Base-by-base conservation (phyloP, 2,888 invertebrate genomes). In the Phengaris arion region DNA sequence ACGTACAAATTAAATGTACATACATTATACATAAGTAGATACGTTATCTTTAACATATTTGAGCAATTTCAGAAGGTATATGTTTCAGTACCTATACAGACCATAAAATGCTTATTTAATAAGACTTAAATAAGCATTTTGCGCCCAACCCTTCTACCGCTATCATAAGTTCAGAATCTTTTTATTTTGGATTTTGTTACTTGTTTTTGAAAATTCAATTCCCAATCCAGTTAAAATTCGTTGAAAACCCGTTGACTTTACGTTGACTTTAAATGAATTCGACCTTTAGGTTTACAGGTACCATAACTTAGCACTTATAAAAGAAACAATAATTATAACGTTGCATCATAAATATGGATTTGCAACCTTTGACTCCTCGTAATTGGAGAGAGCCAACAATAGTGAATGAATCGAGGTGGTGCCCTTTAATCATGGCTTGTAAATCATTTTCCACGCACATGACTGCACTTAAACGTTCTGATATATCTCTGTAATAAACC, bases 321-420 rank as follows among this genome's bases (percentile, higher is more conserved):
- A 72, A 51, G 51, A 82, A 81, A 80, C 79, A 82, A 84, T 87
- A 87, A 90, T 90, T 90, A 89, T 82, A 79, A 78, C 80, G 80
- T 78, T 81, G 81, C 13, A 35, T 64, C 80, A 87, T 90, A 89
- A 89, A 90, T 83, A 87, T 86, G 81, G 76, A 82, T 84, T 85
- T 79, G 84, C 87, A 87, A 87, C 88, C 87, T 87, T 88, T 84
- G 86, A 86, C 85, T 89, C 88, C 89, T 90, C 89, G 89, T 90
- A 89, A 89, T 87, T 84, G 83, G 84, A 85, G 81, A 81, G 78
- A 82, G 82, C 82, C 80, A 80, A 87, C 85, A 85, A 89, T 80
- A 81, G 80, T 78, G 81, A 82, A 80, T 79, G 80, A 78, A 77
- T 79, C 75, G 82, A 82, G 81, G 82, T 82, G 81, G 77, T 87